Evolutionary conservation across 2,888 invertebrate species (phyloP), one percentile per base, ranked within the genome.

Genomic region (Athalia circularis): DNA sequence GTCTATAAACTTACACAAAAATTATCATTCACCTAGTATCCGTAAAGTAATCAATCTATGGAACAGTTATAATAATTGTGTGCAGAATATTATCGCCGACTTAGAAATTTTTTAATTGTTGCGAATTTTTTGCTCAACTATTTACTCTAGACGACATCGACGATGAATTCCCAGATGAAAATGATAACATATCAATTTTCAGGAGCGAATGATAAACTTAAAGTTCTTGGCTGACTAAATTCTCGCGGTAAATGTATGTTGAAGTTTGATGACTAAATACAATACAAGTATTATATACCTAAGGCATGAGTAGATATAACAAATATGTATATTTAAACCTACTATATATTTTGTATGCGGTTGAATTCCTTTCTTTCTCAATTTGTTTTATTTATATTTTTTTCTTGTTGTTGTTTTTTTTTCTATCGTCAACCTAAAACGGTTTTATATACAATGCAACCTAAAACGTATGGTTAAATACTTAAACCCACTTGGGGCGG

Each of bases 401-500:
- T 29, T 29, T 29, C 2, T 29, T 29, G 1, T 29, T 29, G 29
- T 2, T 29, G 29, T 48, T 47, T 65, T 48, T 47, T 65, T n/a
- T 54, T n/a, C 54, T 68, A 72, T 72, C 9, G n/a, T 72, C 47
- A 72, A 72, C 47, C 72, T 72, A 59, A 45, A 57, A 72, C 72
- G 47, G 47, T 72, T 72, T 57, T 47, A 72, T 72, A 47, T 72
- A 72, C 45, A 72, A 72, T 72, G 72, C 57, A 47, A 59, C 57
- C 47, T 47, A 57, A 72, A 54, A 70, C 57, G 43, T n/a, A 70
- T 70, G 70, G 29, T 70, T 70, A n/a, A 54, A 59, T 72, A 13
- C n/a, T 59, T 54, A 5, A 59, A 72, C 59, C 57, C 57, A 48
- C 47, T 9, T 7, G 13, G 57, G 13, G 43, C 1, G 3, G 50